Percentiles rank a stretch among this genome's conserved stretches.
phyloP scores from a whole-genome alignment of 2,113 vertebrate genomes.

The Pitta sordida region DNA sequence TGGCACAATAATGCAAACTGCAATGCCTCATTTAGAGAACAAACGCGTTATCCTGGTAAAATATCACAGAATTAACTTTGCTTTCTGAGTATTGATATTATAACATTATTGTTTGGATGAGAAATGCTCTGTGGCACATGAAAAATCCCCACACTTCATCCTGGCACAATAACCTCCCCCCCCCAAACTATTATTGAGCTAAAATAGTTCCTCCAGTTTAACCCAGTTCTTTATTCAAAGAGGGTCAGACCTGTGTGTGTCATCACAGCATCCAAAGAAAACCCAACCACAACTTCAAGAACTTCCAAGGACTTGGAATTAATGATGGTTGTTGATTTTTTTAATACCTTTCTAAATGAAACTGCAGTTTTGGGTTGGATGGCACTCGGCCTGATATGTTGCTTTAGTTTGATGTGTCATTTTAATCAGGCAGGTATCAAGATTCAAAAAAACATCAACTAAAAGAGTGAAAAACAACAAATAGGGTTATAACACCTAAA shows the following conservation, averaged over 20 bases:
- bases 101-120: not conserved
- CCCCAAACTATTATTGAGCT: not conserved
- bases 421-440: not conserved
- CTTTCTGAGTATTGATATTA: not conserved
- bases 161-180: not conserved
- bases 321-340: not conserved
- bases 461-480: not conserved
- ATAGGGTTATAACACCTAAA: not conserved
- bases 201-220: not conserved
- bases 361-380: not conserved
- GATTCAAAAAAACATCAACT: not conserved
- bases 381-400: not conserved
- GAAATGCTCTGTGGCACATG: not conserved
- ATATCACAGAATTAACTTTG: not conserved
- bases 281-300: not conserved
- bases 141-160: not conserved
- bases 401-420: not conserved
- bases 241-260: not conserved
- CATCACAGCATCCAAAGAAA: not conserved
- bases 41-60: constrained; percentile 12
- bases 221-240: not conserved
- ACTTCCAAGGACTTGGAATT: not conserved
- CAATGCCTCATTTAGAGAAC: constrained; percentile 21
- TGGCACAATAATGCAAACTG: constrained; percentile 10
- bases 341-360: not conserved